Base-by-base conservation (phyloP, 1,140 invertebrate species). In the Pristionchus pacificus region DNA sequence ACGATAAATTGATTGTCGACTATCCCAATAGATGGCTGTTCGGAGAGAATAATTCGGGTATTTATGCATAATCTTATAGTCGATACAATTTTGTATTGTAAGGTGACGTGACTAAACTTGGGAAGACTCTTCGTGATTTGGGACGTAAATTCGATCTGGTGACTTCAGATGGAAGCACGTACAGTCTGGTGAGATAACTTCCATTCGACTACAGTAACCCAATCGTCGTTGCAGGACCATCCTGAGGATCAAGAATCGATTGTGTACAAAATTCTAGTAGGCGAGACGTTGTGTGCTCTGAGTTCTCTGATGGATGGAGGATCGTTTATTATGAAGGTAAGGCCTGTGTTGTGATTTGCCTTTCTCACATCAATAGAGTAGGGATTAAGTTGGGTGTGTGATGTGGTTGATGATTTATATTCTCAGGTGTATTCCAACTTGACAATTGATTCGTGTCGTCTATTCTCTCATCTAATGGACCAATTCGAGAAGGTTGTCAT, bases 161-260 rank as follows among this genome's bases (percentile, higher is more conserved):
- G 3, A 81, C 78, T 29, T 65, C 68, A n/a, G 78, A 79, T 76
- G 78, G 79, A 10, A 74, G 76, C 28, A 60, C 79, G n/a, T 76
- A 81, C 59, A 77, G 74, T 29, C 65, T 62, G n/a, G 77, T 81
- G 57, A 73, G 72, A 25, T 32, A 6, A 6, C 1, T 33, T n/a
- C n/a, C n/a, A n/a, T n/a, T n/a, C n/a, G 25, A 29, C n/a, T 13
- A 2, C 76, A 68, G 19, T 65, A 65, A 70, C 28, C 25, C 15
- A 29, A 30, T 15, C 29, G 13, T 32, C n/a, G 38, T 65, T 78
- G 62, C 29, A 70, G 74, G 64, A 78, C 63, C 27, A 60, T 49
- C 74, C 74, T 14, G 32, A 15, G 19, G 31, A 67, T 10, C 77
- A 77, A 60, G 75, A 77, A 60, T 33, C 10, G 1, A 33, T 38